phyloP scores from a whole-genome alignment of 1,140 invertebrate genomes.

The Monochamus saltuarius region DNA sequence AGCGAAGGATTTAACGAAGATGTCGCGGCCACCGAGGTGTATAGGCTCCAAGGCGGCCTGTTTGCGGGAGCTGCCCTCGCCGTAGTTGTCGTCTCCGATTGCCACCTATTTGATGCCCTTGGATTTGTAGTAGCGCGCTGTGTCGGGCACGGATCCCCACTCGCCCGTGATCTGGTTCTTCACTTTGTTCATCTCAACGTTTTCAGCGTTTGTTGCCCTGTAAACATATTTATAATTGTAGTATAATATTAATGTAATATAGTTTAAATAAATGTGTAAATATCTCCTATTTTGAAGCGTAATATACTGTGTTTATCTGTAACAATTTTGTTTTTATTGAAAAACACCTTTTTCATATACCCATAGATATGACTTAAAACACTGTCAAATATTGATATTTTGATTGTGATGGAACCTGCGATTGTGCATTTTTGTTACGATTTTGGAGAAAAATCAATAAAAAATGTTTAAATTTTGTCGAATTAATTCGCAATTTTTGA shows the following conservation, averaged over 20 bases:
- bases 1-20: constrained; percentile 99
- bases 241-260: background rate
- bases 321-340: no score
- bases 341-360: no score
- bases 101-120: constrained; percentile 87
- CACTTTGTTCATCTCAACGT: constrained; percentile 95
- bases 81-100: constrained; percentile 99
- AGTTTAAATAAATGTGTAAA: background rate
- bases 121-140: constrained; percentile 93
- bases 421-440: no score
- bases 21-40: constrained; percentile 87
- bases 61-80: constrained; percentile 88
- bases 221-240: constrained; percentile 46
- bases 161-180: constrained; percentile 87
- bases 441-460: no score
- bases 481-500: no score
- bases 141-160: constrained; percentile 89
- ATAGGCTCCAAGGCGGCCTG: constrained; percentile 97
- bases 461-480: no score
- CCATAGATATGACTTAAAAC: no score
- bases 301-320: background rate
- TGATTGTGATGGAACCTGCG: no score
- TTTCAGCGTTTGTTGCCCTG: constrained; percentile 94
- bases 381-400: no score
- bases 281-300: background rate